Evolutionary conservation across 2,113 vertebrate genomes (phyloP).

Genomic region (Gila orcuttii): DNA sequence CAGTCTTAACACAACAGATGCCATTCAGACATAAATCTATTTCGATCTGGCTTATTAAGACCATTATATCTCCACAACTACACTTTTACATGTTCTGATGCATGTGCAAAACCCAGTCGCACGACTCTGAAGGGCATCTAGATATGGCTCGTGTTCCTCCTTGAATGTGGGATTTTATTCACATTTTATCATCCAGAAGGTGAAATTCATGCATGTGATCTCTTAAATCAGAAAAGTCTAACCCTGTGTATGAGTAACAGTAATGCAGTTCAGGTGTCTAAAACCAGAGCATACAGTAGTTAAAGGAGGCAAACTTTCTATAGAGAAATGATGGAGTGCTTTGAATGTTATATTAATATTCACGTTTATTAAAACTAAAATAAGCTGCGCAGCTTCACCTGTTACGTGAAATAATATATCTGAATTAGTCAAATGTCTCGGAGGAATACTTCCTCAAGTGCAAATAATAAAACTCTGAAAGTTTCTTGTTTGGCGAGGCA

Average conservation of each 20-base stretch:
- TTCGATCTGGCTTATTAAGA: conserved; percentile 53
- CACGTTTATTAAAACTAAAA: conserved; percentile 37
- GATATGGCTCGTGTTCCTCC: not conserved
- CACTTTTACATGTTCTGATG: conserved; percentile 3
- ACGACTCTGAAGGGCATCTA: not conserved
- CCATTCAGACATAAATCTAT: conserved; percentile 54
- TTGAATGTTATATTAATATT: conserved; percentile 36
- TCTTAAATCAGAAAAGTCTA: not conserved
- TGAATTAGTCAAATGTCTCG: conserved; percentile 33
- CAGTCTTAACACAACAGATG: conserved; percentile 62
- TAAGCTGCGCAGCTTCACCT: not conserved
- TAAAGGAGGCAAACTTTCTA: not conserved
- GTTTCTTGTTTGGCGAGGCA: conserved; percentile 10
- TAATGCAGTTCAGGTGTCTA: not conserved
- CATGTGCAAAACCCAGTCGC: not conserved
- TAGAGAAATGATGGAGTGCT: conserved; percentile 28
- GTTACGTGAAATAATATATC: conserved; percentile 40
- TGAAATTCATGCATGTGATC: not conserved
- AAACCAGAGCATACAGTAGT: not conserved
- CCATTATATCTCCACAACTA: conserved; percentile 41
- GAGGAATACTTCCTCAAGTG: conserved; percentile 38
- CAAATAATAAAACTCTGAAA: conserved; percentile 36
- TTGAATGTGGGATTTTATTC: not conserved
- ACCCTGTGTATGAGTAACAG: not conserved
- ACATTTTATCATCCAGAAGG: not conserved